Base-by-base conservation (phyloP, 1,140 invertebrate genomes). In the Drosophila suzukii region DNA sequence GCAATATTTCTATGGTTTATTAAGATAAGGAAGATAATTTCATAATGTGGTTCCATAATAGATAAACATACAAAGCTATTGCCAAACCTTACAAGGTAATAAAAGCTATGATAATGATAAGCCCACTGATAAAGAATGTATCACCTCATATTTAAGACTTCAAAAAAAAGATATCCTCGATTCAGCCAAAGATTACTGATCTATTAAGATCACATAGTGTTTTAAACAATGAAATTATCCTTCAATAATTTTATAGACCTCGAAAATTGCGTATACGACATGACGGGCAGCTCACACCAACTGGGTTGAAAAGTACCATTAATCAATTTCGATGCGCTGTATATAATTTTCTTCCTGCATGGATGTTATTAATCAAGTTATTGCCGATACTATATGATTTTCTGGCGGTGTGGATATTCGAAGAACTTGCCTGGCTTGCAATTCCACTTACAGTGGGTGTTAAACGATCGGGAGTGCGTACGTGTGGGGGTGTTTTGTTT, bases 381-480 rank as follows among this genome's bases (percentile, higher is more conserved):
- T 53, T 5, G 24, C 8, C 6, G 27, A 60, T 53, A 12, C 10
- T 7, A 32, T 41, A n/a, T 24, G 57, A n/a, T 57, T 71, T 57
- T 70, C 15, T 47, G 20, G 3, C 66, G 15, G 44, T 74, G 57
- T 71, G 38, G 57, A 66, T 66, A 77, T 83, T 53, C 38, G 47
- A 65, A 62, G 27, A 72, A 65, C 55, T 61, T 50, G 62, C 51
- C 43, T 66, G 63, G 34, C 34, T 62, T 58, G 15, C 38, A 39
- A 54, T 41, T 56, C 39, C 60, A 55, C 57, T 70, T 71, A 41
- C 67, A 58, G 70, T 75, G 74, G 50, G 62, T 65, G 57, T 68
- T 55, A 58, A 71, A 56, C 63, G 67, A 70, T 70, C 41, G 20
- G 36, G 44, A 51, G 50, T 53, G 59, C 44, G 56, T 72, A 51